Conservation (phyloP, 2,888 invertebrate species). For the Lysandra bellargus region DNA sequence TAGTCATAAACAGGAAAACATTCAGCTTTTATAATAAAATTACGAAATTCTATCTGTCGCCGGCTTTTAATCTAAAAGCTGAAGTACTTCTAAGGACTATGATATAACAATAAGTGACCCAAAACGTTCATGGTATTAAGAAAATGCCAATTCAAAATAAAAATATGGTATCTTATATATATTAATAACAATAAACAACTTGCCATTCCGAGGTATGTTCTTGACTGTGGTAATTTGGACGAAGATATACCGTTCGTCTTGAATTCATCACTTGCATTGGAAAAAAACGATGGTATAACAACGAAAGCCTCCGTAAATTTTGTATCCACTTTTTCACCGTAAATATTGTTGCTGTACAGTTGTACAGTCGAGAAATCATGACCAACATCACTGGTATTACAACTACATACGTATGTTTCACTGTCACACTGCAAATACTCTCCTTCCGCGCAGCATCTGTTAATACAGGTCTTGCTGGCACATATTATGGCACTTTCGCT, state of each 20-base stretch:
- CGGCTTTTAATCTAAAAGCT: too few relatives aligned
- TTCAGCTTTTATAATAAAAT: too few relatives aligned
- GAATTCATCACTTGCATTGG: background rate
- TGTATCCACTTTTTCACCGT: slow-evolving; percentile 6
- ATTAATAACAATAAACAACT: background rate
- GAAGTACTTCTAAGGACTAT: too few relatives aligned
- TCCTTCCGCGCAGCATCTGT: background rate
- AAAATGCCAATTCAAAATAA: too few relatives aligned
- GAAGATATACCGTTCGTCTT: background rate
- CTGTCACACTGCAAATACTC: background rate
- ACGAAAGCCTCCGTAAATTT: background rate
- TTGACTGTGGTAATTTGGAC: background rate
- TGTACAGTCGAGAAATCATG: background rate
- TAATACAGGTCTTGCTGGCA: background rate
- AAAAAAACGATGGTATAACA: background rate
- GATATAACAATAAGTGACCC: too few relatives aligned
- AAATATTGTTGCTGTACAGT: background rate
- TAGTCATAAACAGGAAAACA: too few relatives aligned
- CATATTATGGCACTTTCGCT: background rate
- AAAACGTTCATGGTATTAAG: too few relatives aligned
- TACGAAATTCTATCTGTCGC: too few relatives aligned
- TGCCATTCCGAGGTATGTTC: background rate
- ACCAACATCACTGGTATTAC: background rate
- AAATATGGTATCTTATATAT: too few relatives aligned
- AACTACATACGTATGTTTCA: background rate